Evolutionary conservation across 2,797 vertebrate genomes (phyloP), one percentile per base, ranked within the genome.

Genomic region (Myiotriccus ornatus): DNA sequence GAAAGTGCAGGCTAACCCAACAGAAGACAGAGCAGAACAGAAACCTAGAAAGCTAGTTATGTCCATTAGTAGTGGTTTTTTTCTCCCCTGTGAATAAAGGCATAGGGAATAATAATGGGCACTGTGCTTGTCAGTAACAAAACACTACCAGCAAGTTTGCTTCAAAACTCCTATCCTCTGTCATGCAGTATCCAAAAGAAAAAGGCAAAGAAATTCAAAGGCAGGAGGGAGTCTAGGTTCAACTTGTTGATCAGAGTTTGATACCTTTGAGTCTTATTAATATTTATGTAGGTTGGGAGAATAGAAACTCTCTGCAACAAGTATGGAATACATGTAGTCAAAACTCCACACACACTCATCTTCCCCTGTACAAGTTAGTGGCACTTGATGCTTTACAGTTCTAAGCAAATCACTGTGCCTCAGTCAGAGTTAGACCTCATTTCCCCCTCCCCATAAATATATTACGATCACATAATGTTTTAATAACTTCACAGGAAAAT

Each of bases 401-500:
- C 77, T 83, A 35, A 91, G 46, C 85, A 95, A 93, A 89, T 90
- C 82, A 56, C 12, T 78, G 76, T 89, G 79, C 83, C 62, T 94
- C 91, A 83, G 67, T 93, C 82, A 88, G 90, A 96, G 92, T 73
- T 85, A 92, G 92, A 95, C 89, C 77, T 95, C 94, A 96, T 96
- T 96, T 96, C 87, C 89, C 80, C 70, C 84, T 94, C 71, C 82
- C 90, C 57, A 70, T 96, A 97, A 96, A 97, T 93, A 94, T 59
- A 94, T 95, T 93, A 96, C 1, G 23, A 93, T 71, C 90, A 89
- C 69, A 96, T 95, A 94, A 96, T 90, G 81, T 96, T 96, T 97
- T 97, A 95, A 95, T 95, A 96, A 94, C 92, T 90, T 93, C 80
- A 87, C 3, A 4, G 71, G 84, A 93, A 97, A 96, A 97, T 87